phyloP scores from a whole-genome alignment of 2,888 invertebrate species.

The Hydroisotoma schaefferi region DNA sequence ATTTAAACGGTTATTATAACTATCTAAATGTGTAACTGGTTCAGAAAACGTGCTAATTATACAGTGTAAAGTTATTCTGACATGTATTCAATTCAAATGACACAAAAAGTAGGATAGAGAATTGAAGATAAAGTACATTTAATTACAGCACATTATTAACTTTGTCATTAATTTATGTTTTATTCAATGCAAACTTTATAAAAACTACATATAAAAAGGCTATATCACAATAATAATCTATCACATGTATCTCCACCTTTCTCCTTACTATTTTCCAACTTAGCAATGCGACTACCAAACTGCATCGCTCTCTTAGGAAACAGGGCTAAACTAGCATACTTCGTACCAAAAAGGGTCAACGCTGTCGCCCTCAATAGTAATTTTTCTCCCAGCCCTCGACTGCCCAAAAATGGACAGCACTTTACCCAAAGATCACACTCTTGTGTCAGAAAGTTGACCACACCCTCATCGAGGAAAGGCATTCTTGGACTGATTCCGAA shows the following conservation, averaged over 20 bases:
- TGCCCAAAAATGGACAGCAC: slow-evolving; percentile 36
- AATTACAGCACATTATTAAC: no score
- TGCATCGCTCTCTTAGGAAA: slow-evolving; percentile 92
- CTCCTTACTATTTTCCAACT: slow-evolving; percentile 71
- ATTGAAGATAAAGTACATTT: no score
- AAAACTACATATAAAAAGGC: no score
- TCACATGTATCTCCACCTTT: slow-evolving; percentile 74
- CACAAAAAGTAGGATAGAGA: no score
- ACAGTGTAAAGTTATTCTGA: no score
- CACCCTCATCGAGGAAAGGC: slow-evolving; percentile 61
- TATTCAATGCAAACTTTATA: no score
- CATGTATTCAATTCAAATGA: no score
- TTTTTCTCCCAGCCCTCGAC: slow-evolving; percentile 87
- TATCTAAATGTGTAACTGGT: no score
- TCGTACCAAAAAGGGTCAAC: slow-evolving; percentile 61
- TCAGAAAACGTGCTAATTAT: no score
- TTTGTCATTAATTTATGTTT: no score
- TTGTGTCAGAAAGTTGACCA: slow-evolving; percentile 56
- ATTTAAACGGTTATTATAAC: no score
- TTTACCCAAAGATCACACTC: slow-evolving; percentile 51
- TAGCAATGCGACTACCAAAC: slow-evolving; percentile 90
- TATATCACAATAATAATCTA: no score
- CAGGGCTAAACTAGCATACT: slow-evolving; percentile 56
- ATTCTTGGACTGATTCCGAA: slow-evolving; percentile 80
- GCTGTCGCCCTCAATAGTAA: slow-evolving; percentile 74